Evolutionary conservation across 1,140 invertebrate genomes (phyloP), one percentile per base, ranked within the genome.

Genomic region (Nylanderia fulva): DNA sequence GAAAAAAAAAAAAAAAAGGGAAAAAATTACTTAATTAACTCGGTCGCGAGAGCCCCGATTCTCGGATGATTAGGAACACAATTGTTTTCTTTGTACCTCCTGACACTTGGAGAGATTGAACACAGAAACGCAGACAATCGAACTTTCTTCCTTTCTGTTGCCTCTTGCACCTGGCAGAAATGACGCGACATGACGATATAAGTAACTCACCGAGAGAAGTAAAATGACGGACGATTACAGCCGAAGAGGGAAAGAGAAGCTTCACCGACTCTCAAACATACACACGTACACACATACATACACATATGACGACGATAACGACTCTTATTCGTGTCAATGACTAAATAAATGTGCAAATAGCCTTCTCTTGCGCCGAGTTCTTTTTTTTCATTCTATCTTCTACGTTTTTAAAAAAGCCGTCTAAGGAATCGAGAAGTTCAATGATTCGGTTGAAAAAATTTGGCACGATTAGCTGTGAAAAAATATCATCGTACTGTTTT

Each of bases 381-480:
- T 39, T 24, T 69, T 42, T 48, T 33, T 33, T 33, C 3, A 1
- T 33, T 27, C 33, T 80, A 52, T 0, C 33, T 54, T 72, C 77
- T 56, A 54, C 13, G 29, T 29, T 29, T 29, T 18, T 3, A 27
- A 39, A 11, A 2, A 52, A 56, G 7, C 7, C 36, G 58, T 29
- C 48, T 68, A 68, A 90, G 71, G 36, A 74, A 86, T 42, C 66
- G 74, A 75, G 66, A 77, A 48, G 58, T 86, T 86, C n/a, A 79
- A 87, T 88, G 88, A 79, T 80, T 90, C 85, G 85, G 88, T 88
- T 87, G 82, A 86, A 91, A 91, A 90, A 91, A 89, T 92, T 92
- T 92, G 91, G 91, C 91, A 91, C 92, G 86, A 88, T 86, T 85
- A 90, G 76, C 80, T 89, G 88, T 92, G 91, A 89, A 92, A 92